A percentile compares a stretch with the other conserved stretches of the same genome.
Evolutionary conservation across 2,797 vertebrate species (phyloP).

Genomic region (Chloroceryle amazona): DNA sequence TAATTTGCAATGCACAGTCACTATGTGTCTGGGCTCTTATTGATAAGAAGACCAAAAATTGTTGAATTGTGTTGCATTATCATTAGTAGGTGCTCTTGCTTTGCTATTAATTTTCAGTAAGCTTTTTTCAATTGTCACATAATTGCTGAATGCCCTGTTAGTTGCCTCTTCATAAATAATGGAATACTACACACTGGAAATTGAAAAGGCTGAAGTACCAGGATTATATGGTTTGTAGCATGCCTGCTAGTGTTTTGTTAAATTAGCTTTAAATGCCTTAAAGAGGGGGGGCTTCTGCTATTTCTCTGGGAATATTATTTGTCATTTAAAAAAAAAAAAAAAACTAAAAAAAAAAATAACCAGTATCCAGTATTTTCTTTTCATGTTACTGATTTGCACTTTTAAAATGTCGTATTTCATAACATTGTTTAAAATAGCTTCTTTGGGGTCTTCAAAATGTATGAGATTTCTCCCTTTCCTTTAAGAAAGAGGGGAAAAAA

Average conservation of each 20-base stretch:
- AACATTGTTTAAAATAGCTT: not conserved
- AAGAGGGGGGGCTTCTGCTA: not conserved
- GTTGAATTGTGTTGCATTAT: not conserved
- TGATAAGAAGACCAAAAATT: constrained; percentile 19
- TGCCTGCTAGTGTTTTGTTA: not conserved
- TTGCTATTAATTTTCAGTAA: constrained; percentile 1
- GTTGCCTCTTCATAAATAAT: not conserved
- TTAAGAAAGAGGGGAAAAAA: not conserved
- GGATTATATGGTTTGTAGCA: not conserved
- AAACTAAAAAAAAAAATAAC: too few relatives aligned
- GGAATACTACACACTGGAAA: not conserved
- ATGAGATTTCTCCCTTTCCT: not conserved
- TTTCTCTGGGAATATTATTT: not conserved
- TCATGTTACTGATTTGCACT: not conserved
- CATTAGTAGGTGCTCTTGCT: not conserved
- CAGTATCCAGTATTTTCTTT: not conserved
- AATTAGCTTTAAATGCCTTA: constrained; percentile 25
- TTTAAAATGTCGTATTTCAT: not conserved
- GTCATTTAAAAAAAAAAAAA: constrained; percentile 13
- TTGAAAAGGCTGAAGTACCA: not conserved
- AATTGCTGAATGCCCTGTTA: constrained; percentile 26
- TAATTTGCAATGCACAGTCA: constrained; percentile 36
- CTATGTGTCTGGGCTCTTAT: not conserved
- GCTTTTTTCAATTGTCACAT: not conserved
- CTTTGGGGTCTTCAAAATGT: not conserved